Evolutionary conservation across 1,140 invertebrate genomes (phyloP).

Genomic region (Drosophila equinoxialis): DNA sequence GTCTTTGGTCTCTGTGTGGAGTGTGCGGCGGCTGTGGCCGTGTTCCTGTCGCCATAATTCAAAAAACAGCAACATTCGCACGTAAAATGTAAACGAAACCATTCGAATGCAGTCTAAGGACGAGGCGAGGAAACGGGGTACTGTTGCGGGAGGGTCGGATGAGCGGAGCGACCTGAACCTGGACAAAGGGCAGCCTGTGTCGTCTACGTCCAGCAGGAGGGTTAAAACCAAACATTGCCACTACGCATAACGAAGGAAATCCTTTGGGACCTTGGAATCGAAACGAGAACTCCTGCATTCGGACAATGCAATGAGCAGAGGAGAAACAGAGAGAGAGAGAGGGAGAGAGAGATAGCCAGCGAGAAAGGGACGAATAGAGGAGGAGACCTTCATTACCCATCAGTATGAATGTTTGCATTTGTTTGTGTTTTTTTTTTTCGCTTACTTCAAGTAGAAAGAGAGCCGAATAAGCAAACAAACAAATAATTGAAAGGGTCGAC

Average conservation of each 20-base stretch:
- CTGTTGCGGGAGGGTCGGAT: conserved; percentile 12
- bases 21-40: conserved; percentile 33
- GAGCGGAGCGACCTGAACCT: conserved; percentile 51
- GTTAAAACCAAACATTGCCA: conserved; percentile 72
- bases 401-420: conserved; percentile 58
- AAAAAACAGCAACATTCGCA: conserved; percentile 81
- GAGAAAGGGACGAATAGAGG: neutral
- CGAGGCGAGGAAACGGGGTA: neutral
- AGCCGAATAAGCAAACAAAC: conserved; percentile 48
- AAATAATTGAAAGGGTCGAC: conserved; percentile 77
- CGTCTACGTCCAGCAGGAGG: conserved; percentile 36
- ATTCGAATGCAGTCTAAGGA: conserved; percentile 63
- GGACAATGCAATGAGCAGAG: conserved; percentile 51
- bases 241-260: conserved; percentile 78
- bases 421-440: conserved; percentile 51
- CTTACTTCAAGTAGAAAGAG: conserved; percentile 11
- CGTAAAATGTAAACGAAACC: conserved; percentile 81
- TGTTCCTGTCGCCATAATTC: conserved; percentile 79
- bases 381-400: too few relatives aligned
- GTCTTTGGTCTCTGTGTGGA: neutral
- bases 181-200: conserved; percentile 71
- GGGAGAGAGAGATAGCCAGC: neutral
- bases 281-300: conserved; percentile 24
- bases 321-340: conserved; percentile 10
- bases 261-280: conserved; percentile 73